Conservation (phyloP, 2,797 vertebrate species). For the Cirrhinus molitorella region DNA sequence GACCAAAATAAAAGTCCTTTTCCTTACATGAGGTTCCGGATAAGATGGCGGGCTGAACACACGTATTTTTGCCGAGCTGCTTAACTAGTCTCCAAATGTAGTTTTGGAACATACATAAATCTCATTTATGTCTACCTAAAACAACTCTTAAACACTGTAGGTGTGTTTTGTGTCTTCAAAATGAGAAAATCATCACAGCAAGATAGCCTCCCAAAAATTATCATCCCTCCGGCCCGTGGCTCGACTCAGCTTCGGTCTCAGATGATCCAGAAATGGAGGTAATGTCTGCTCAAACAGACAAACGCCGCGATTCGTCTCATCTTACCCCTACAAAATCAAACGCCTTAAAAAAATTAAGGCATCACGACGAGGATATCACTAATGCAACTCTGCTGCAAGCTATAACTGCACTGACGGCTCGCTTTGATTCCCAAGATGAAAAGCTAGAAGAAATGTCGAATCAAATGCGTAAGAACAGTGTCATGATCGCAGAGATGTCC, state of each 20-base stretch:
- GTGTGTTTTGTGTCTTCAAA: background rate
- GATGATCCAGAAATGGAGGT: background rate
- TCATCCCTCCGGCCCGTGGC: background rate
- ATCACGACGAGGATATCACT: background rate
- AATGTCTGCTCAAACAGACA: background rate
- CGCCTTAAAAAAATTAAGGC: background rate
- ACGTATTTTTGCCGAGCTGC: background rate
- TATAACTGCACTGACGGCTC: too few species aligned
- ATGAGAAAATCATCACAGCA: background rate
- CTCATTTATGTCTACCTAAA: background rate
- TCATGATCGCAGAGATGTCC: slow-evolving; percentile 7
- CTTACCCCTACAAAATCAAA: background rate
- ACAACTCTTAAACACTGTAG: background rate
- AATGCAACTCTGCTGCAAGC: too few species aligned
- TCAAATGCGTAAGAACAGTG: too few species aligned
- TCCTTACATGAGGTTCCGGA: too few species aligned
- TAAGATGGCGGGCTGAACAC: background rate
- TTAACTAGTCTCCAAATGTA: background rate
- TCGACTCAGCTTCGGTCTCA: background rate
- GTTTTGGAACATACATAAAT: background rate
- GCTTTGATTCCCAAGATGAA: too few species aligned
- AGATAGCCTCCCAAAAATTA: background rate
- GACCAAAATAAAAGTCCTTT: too few species aligned
- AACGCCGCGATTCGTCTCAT: background rate
- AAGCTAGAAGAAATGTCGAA: too few species aligned